A percentile compares a stretch with the other conserved stretches of the same genome.
Conservation (phyloP, 2,888 invertebrate genomes). For the Rotaria macrura region DNA sequence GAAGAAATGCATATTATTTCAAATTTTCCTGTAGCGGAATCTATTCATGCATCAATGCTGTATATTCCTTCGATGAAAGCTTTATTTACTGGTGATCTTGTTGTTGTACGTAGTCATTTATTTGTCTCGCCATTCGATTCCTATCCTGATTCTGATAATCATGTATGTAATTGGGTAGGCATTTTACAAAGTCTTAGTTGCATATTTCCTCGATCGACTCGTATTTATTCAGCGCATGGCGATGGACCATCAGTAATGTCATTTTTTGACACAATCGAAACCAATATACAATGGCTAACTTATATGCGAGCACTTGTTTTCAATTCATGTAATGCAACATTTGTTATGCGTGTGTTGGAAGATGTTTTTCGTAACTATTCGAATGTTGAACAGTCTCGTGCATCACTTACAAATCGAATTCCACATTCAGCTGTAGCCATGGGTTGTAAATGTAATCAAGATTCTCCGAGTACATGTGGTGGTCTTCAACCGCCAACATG, state of each 20-base stretch:
- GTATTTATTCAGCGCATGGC: background rate
- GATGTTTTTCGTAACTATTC: background rate
- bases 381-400: background rate
- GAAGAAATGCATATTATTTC: background rate
- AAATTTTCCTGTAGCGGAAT: background rate
- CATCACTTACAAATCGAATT: background rate
- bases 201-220: background rate
- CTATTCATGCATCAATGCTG: background rate
- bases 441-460: background rate
- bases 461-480: background rate
- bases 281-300: background rate
- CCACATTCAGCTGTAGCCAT: background rate
- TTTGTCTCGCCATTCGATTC: background rate
- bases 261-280: background rate
- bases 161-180: background rate
- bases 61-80: background rate
- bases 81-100: slow-evolving; percentile 1
- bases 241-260: background rate
- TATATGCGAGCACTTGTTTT: background rate
- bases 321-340: slow-evolving; percentile 4
- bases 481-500: background rate
- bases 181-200: background rate
- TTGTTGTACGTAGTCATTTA: slow-evolving; percentile 2
- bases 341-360: background rate
- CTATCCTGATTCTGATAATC: background rate